Percentiles rank a stretch among this genome's conserved stretches.
Evolutionary conservation across 2,888 invertebrate genomes (phyloP).

Genomic region (Eilema sororculum): DNA sequence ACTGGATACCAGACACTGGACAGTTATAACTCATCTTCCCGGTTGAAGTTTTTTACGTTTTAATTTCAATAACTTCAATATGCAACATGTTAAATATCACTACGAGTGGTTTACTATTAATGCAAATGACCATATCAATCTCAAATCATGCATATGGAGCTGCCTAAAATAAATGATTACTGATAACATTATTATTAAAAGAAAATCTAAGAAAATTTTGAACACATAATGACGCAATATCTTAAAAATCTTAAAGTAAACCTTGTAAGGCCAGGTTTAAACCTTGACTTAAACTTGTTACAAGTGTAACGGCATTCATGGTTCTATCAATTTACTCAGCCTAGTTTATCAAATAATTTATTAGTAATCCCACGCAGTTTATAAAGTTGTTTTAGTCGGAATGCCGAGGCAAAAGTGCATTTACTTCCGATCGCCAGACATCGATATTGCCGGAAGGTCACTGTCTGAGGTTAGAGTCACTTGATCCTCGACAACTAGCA

Average conservation of each 20-base stretch:
- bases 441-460: constrained; percentile 46
- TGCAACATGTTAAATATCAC: too few relatives aligned
- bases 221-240: background rate
- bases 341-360: constrained; percentile 7
- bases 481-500: constrained; percentile 38
- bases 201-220: background rate
- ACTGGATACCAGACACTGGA: too few relatives aligned
- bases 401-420: constrained; percentile 9
- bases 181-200: background rate
- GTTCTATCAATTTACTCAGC: constrained; percentile 4
- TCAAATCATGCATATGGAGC: too few relatives aligned
- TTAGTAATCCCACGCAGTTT: background rate
- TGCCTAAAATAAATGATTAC: too few relatives aligned
- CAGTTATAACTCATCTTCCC: too few relatives aligned
- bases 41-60: too few relatives aligned
- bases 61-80: too few relatives aligned
- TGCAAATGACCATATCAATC: too few relatives aligned
- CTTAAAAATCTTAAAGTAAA: background rate
- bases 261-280: constrained; percentile 2
- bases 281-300: constrained; percentile 9
- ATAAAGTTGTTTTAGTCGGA: background rate
- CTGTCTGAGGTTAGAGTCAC: constrained; percentile 52
- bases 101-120: too few relatives aligned
- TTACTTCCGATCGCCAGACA: constrained; percentile 30
- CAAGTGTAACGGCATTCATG: background rate